Evolutionary conservation across 2,797 vertebrate species (phyloP).

Genomic region (Melanotaenia trifasciata): DNA sequence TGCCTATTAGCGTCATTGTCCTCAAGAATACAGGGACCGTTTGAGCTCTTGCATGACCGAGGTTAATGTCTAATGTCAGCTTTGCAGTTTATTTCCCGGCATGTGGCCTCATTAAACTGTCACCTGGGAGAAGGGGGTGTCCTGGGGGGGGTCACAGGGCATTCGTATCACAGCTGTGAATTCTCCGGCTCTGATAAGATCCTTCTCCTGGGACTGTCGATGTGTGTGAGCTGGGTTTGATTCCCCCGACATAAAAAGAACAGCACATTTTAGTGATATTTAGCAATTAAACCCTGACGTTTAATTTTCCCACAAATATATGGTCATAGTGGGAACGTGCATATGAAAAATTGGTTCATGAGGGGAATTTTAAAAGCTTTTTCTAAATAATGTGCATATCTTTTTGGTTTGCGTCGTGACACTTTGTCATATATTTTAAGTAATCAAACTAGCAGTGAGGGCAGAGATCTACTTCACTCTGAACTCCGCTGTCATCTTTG

Average conservation of each 20-base stretch:
- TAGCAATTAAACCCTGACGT: conserved; percentile 20
- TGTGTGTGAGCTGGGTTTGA: conserved; percentile 27
- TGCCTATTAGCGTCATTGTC: conserved; percentile 31
- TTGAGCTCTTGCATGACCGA: conserved; percentile 30
- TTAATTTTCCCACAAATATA: conserved; percentile 25
- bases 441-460: conserved; percentile 13
- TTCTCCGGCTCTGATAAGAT: conserved; percentile 38
- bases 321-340: neutral
- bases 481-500: conserved; percentile 15
- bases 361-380: conserved; percentile 40
- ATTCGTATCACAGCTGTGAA: conserved; percentile 57
- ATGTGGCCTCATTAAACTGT: conserved; percentile 61
- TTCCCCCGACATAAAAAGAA: conserved; percentile 10
- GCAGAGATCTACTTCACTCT: conserved; percentile 23
- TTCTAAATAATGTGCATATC: conserved; percentile 43
- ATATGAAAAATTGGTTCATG: conserved; percentile 11
- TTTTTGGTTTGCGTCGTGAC: conserved; percentile 4
- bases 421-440: neutral
- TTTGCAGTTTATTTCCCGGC: conserved; percentile 38
- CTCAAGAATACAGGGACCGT: conserved; percentile 34
- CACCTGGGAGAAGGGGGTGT: conserved; percentile 41
- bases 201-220: conserved; percentile 20
- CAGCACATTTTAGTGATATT: neutral
- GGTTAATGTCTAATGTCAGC: conserved; percentile 65
- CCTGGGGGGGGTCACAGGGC: conserved; percentile 33